A percentile compares a stretch with the other conserved stretches of the same genome.
Conservation (phyloP, 2,797 vertebrate species). For the Australoheros facetus region DNA sequence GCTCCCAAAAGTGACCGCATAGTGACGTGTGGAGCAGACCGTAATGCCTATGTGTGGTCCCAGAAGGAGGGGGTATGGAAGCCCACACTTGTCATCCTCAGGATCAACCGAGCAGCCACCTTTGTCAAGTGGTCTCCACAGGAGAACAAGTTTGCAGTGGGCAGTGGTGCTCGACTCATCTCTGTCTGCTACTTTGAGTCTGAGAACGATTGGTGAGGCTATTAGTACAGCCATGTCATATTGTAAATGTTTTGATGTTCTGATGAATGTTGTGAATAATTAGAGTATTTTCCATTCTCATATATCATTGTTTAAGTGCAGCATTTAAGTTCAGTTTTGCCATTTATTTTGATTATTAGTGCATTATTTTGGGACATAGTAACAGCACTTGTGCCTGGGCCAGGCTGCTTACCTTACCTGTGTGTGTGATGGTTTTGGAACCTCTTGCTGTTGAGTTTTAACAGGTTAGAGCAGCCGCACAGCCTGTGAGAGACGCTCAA, state of each 20-base stretch:
- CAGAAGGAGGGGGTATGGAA: conserved; percentile 98
- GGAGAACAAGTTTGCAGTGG: conserved; percentile 99
- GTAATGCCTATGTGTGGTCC: conserved; percentile 98
- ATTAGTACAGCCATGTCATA: neutral
- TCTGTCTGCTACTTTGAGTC: conserved; percentile 99
- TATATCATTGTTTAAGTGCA: neutral
- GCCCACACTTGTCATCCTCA: conserved; percentile 95
- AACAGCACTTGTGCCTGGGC: neutral
- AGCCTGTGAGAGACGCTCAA: neutral
- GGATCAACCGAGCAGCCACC: conserved; percentile 96
- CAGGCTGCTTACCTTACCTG: neutral
- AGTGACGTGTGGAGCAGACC: conserved; percentile 97
- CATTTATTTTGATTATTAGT: neutral
- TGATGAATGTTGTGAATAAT: neutral
- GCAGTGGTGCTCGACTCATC: conserved; percentile 96
- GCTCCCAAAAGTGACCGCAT: conserved; percentile 98
- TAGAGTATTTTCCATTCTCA: neutral
- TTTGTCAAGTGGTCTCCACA: conserved; percentile 98
- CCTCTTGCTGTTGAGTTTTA: neutral
- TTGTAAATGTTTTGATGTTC: neutral
- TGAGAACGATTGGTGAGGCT: conserved; percentile 96
- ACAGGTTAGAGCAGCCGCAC: neutral
- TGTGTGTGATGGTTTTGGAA: too few species aligned
- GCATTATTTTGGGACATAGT: neutral
- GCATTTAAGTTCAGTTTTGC: neutral